phyloP scores from a whole-genome alignment of 2,797 vertebrate species.

The Graptemys geographica region DNA sequence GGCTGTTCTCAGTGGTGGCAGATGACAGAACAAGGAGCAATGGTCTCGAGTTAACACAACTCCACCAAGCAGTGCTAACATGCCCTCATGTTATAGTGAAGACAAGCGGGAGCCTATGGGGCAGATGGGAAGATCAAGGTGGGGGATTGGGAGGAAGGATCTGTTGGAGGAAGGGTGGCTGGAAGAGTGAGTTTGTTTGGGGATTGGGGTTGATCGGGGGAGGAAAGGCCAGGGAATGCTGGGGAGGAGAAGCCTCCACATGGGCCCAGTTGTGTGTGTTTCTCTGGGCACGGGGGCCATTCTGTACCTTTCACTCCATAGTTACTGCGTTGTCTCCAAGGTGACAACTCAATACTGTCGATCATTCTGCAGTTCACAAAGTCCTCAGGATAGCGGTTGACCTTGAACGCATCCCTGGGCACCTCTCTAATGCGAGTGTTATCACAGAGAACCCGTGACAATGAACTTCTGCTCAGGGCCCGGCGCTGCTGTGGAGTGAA shows the following conservation, averaged over 20 bases:
- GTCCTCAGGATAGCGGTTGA: constrained; percentile 40
- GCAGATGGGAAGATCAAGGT: background rate
- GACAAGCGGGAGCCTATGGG: background rate
- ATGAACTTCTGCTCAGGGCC: constrained; percentile 70
- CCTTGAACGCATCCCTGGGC: constrained; percentile 80
- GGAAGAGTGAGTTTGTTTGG: background rate
- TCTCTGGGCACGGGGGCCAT: background rate
- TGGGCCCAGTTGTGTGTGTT: background rate
- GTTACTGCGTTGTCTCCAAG: constrained; percentile 77
- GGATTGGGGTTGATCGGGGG: background rate
- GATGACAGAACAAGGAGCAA: too few species aligned
- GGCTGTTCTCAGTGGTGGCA: too few species aligned
- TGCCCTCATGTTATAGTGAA: background rate
- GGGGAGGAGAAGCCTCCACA: background rate
- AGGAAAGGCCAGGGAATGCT: background rate
- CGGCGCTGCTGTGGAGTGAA: constrained; percentile 83
- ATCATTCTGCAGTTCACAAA: constrained; percentile 78
- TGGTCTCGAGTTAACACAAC: background rate
- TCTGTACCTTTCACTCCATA: background rate
- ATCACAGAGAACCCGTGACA: constrained; percentile 88
- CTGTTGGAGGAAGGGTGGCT: background rate
- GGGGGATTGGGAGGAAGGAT: background rate
- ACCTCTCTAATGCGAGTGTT: constrained; percentile 87
- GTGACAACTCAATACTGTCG: constrained; percentile 74
- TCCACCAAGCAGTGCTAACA: background rate